Percentiles rank a stretch among this genome's conserved stretches.
These are phyloP conservation scores for Lutjanus campechanus DNA, from an alignment of 2,797 vertebrate species.

Conservation along the genomic window DNA sequence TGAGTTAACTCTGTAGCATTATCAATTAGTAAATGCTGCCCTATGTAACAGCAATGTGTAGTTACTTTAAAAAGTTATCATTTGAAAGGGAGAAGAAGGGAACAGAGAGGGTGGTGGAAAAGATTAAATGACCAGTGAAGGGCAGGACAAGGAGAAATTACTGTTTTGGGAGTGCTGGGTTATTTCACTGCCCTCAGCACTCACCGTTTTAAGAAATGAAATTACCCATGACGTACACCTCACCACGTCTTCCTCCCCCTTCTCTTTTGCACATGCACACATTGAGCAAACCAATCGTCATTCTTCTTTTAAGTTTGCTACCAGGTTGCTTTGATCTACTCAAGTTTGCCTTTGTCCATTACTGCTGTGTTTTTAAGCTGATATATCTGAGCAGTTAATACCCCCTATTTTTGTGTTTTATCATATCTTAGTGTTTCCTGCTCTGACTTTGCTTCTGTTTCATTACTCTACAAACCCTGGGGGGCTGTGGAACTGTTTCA, in stretches of 20 bases:
- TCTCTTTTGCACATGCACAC: constrained; percentile 20
- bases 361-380: background rate
- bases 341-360: background rate
- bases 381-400: background rate
- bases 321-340: background rate
- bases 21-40: background rate
- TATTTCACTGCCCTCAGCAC: constrained; percentile 54
- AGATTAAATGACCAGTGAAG: constrained; percentile 56
- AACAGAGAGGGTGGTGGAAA: constrained; percentile 18
- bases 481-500: background rate
- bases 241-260: background rate
- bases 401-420: background rate
- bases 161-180: constrained; percentile 51
- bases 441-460: background rate
- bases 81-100: constrained; percentile 21
- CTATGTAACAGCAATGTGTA: background rate
- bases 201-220: constrained; percentile 54
- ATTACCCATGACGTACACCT: constrained; percentile 36
- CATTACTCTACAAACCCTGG: constrained; percentile 2
- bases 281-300: constrained; percentile 11
- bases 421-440: background rate
- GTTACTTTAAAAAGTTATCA: constrained; percentile 11
- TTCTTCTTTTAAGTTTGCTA: background rate
- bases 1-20: background rate
- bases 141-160: constrained; percentile 46